Percentiles rank a stretch among this genome's conserved stretches.
These are phyloP conservation scores for Henicopernis longicauda DNA, from an alignment of 2,113 vertebrate genomes.

Conservation along the genomic window DNA sequence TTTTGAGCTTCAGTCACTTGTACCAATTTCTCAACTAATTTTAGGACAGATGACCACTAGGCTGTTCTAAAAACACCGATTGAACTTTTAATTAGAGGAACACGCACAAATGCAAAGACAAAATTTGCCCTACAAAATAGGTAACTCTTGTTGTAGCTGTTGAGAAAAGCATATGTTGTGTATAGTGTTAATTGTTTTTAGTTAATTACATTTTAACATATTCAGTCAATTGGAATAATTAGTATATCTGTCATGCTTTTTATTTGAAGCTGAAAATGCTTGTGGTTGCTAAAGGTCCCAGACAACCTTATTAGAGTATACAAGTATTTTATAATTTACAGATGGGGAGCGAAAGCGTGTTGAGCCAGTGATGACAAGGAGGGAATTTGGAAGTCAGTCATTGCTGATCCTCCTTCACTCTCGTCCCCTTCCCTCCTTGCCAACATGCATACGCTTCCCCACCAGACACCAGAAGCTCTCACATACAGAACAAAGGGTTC, in stretches of 20 bases:
- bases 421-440: not conserved
- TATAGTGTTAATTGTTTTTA: not conserved
- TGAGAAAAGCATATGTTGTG: not conserved
- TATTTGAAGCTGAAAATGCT: not conserved
- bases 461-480: not conserved
- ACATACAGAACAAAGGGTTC: not conserved
- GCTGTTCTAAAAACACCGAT: not conserved
- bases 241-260: not conserved
- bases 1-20: not conserved
- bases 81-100: not conserved
- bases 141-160: not conserved
- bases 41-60: not conserved
- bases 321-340: not conserved
- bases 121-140: not conserved
- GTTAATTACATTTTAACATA: not conserved
- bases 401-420: not conserved
- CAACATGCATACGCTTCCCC: accelerated
- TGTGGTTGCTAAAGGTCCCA: not conserved
- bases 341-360: not conserved
- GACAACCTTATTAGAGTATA: not conserved
- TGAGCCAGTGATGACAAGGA: not conserved
- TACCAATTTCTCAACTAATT: not conserved
- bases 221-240: not conserved
- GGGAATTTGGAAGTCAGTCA: not conserved
- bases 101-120: not conserved